Conservation (phyloP, 2,797 vertebrate species). For the Pipistrellus pygmaeus region DNA sequence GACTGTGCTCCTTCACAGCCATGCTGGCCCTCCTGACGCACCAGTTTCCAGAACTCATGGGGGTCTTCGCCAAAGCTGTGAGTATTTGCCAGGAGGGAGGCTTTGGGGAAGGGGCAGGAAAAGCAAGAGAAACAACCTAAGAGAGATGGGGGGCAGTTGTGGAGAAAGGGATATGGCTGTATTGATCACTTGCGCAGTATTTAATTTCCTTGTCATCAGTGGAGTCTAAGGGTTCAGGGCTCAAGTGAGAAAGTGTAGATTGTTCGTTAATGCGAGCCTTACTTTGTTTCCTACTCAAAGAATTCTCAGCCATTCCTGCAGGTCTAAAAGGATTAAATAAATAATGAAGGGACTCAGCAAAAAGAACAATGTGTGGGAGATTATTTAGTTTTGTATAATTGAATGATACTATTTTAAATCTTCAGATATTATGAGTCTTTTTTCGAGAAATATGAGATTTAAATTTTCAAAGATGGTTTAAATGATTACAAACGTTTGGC, state of each 20-base stretch:
- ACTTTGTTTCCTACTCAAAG: not conserved
- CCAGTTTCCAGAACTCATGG: conserved; percentile 99
- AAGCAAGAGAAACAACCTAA: not conserved
- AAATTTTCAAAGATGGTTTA: conserved; percentile 68
- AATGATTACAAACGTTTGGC: conserved; percentile 37
- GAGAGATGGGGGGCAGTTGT: not conserved
- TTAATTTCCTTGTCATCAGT: conserved; percentile 21
- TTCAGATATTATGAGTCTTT: conserved; percentile 39
- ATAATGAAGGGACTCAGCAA: conserved; percentile 46
- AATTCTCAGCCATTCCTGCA: not conserved
- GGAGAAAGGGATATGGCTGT: not conserved
- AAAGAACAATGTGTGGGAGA: not conserved
- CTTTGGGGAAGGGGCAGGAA: not conserved
- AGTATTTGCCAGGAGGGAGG: conserved; percentile 86
- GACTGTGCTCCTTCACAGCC: conserved; percentile 98
- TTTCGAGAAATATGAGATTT: conserved; percentile 58
- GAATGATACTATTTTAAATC: conserved; percentile 21
- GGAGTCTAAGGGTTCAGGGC: not conserved
- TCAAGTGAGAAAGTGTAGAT: not conserved
- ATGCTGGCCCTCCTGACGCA: conserved; percentile 99
- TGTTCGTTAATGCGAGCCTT: not conserved
- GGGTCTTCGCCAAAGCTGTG: conserved; percentile 99
- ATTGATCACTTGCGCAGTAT: not conserved
- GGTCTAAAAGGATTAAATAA: conserved; percentile 23
- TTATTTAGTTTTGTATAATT: not conserved